Conservation (phyloP, 2,888 invertebrate genomes). For the Allygus modestus region DNA sequence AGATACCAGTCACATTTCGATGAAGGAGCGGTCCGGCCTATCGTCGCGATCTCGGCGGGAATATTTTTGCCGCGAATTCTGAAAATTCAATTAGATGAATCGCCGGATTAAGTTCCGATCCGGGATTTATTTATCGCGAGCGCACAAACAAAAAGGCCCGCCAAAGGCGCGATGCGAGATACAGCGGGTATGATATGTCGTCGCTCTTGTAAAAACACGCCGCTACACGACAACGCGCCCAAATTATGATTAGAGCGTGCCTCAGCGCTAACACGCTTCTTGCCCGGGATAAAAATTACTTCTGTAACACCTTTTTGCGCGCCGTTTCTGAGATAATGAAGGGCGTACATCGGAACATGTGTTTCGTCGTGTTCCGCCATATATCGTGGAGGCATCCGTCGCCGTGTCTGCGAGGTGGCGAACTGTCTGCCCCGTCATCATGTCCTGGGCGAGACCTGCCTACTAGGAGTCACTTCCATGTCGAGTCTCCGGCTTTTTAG, state of each 20-base stretch:
- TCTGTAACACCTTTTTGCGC: constrained; percentile 61
- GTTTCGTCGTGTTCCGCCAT: constrained; percentile 31
- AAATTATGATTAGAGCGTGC: constrained; percentile 51
- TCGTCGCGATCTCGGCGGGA: constrained; percentile 5
- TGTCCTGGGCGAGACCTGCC: neutral
- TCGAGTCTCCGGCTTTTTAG: too few relatives aligned
- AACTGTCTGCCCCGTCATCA: neutral
- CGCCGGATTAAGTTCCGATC: constrained; percentile 59
- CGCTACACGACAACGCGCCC: constrained; percentile 20
- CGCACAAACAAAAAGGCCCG: constrained; percentile 43
- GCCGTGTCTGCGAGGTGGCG: neutral
- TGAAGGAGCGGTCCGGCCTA: neutral
- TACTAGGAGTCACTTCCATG: neutral
- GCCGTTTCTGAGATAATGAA: constrained; percentile 46
- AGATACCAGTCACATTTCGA: constrained; percentile 45
- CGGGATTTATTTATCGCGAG: constrained; percentile 44
- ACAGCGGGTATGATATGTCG: constrained; percentile 32
- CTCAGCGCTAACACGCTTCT: constrained; percentile 37
- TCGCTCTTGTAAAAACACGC: constrained; percentile 23
- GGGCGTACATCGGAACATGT: constrained; percentile 49
- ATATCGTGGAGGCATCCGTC: constrained; percentile 20
- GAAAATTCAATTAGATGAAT: constrained; percentile 59
- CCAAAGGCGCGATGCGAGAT: constrained; percentile 39
- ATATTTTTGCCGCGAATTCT: constrained; percentile 58
- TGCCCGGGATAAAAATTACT: constrained; percentile 61